A percentile compares a stretch with the other conserved stretches of the same genome.
phyloP scores from a whole-genome alignment of 2,113 vertebrate species.

The Zosterops lateralis region DNA sequence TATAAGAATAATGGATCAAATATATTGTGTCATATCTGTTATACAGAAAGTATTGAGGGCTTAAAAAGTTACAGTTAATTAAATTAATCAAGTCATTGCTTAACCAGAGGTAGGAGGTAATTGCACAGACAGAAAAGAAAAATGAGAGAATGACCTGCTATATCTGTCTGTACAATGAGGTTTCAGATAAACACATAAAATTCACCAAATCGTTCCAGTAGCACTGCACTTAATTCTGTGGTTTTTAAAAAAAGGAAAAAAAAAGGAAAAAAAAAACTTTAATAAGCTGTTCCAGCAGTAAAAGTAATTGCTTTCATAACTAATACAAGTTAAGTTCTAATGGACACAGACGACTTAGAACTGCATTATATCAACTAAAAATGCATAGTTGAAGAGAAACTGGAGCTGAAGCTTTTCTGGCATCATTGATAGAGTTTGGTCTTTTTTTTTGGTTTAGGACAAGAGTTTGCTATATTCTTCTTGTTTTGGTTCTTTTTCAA shows the following conservation, averaged over 20 bases:
- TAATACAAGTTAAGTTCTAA: background rate
- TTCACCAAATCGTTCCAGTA: background rate
- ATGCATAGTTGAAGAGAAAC: background rate
- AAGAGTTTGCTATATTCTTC: background rate
- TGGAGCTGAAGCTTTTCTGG: background rate
- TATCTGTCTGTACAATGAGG: background rate
- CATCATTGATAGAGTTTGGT: background rate
- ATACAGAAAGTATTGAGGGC: background rate
- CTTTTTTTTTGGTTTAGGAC: background rate
- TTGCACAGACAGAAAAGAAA: constrained; percentile 6
- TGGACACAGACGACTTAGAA: background rate
- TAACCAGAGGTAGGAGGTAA: background rate
- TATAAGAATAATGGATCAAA: constrained; percentile 28
- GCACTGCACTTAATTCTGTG: background rate
- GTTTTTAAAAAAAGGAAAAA: background rate
- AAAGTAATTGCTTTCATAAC: constrained; percentile 8
- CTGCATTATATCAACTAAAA: background rate
- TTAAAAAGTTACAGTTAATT: constrained; percentile 56
- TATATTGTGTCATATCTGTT: constrained; percentile 20
- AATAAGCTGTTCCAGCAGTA: constrained; percentile 8
- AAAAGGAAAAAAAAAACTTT: background rate
- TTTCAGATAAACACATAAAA: background rate
- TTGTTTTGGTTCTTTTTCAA: background rate
- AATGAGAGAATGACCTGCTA: constrained; percentile 4
- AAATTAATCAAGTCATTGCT: constrained; percentile 49